Base-by-base conservation (phyloP, 2,888 invertebrate species). In the Atethmia centrago region DNA sequence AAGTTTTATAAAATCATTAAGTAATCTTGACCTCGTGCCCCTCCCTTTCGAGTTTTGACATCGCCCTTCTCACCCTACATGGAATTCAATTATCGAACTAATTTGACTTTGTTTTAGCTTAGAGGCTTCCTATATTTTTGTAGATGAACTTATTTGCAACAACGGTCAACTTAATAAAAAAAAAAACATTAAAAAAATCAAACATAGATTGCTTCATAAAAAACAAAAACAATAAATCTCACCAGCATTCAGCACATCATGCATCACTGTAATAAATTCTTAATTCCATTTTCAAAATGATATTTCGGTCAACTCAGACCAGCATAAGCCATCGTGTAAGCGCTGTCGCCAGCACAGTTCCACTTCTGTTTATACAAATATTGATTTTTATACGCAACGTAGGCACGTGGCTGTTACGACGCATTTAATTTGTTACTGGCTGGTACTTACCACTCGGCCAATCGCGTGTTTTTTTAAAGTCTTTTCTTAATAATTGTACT, bases 321-420 rank as follows among this genome's bases (percentile, higher is more conserved):
- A 69, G n/a, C 28, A 58, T 68, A 56, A 31, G 40, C 51, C 61
- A 67, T 62, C 12, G 55, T 77, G 69, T 79, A 45, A 28, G 45
- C 49, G 31, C 2, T 45, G n/a, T 51, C 21, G 40, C 81, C 81
- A 64, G 25, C 47, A 14, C 58, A 63, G 79, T 51, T 21, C 58
- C 25, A 80, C 8, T 62, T 63, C 53, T 77, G 81, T 77, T 77
- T 77, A 80, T 77, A 75, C 58, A 64, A 77, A 77, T 77, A 77
- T 77, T 80, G 81, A 77, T 77, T 77, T 74, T 80, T 51, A 51
- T 40, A 64, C 64, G 76, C 80, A 47, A 25, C 42, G n/a, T 2
- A 64, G 80, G 75, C 77, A 77, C 77, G 77, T 77, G 77, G 76
- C 25, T 53, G 9, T 8, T 51, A 77, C 51, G 51, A 80, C 80